phyloP scores from a whole-genome alignment of 1,140 invertebrate genomes.

The Zaprionus gabonicus region DNA sequence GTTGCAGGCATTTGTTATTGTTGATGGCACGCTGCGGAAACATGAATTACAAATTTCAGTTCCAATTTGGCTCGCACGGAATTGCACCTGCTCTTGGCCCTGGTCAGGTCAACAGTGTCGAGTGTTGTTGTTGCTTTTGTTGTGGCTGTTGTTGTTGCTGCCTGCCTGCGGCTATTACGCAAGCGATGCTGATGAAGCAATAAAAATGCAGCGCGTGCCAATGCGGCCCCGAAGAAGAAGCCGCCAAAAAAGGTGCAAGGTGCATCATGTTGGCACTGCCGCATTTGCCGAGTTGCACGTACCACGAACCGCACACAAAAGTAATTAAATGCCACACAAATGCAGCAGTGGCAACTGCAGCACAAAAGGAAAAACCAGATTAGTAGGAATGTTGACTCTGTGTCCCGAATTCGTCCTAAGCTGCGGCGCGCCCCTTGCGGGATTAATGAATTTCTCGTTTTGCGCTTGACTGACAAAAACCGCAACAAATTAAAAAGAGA shows the following conservation, averaged over 20 bases:
- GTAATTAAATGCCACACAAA: conserved; percentile 58
- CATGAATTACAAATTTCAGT: conserved; percentile 78
- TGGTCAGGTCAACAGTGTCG: neutral
- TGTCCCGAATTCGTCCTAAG: conserved; percentile 41
- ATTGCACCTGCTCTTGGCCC: conserved; percentile 64
- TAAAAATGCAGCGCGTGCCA: conserved; percentile 81
- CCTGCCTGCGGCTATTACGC: conserved; percentile 49
- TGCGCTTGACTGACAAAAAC: conserved; percentile 68
- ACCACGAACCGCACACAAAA: conserved; percentile 40
- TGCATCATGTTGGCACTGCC: conserved; percentile 57
- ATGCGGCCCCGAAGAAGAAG: conserved; percentile 36
- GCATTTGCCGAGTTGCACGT: conserved; percentile 14
- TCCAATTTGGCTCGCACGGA: conserved; percentile 53
- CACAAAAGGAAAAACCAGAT: conserved; percentile 39
- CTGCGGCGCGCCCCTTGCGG: conserved; percentile 18
- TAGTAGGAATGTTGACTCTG: conserved; percentile 48
- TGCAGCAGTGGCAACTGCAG: conserved; percentile 30
- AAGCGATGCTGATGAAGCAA: conserved; percentile 70
- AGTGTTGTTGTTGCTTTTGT: neutral
- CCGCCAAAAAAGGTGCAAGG: conserved; percentile 65
- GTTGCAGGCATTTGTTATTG: conserved; percentile 18
- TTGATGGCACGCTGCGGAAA: conserved; percentile 46
- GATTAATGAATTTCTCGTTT: conserved; percentile 75
- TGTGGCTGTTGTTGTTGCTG: neutral
- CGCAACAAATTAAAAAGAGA: conserved; percentile 43